Conservation (phyloP, 2,888 invertebrate species). For the Pyralis farinalis region DNA sequence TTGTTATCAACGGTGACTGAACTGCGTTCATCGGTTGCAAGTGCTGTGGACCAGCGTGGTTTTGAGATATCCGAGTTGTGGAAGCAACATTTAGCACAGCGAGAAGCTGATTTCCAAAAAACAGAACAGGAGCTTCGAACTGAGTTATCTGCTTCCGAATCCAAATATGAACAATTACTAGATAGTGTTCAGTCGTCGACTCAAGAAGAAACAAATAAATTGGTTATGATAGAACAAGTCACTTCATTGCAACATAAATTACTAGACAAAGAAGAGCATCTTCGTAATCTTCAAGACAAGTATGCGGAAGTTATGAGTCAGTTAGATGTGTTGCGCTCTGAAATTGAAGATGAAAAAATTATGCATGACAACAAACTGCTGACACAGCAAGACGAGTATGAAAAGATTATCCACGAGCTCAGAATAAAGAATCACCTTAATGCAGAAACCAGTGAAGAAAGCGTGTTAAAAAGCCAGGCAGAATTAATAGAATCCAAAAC, state of each 20-base stretch:
- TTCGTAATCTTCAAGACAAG: constrained; percentile 59
- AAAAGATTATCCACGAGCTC: constrained; percentile 54
- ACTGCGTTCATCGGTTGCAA: constrained; percentile 65
- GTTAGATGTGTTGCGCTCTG: constrained; percentile 63
- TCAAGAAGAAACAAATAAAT: constrained; percentile 69
- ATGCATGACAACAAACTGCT: constrained; percentile 64
- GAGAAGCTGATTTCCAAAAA: constrained; percentile 82
- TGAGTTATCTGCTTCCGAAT: constrained; percentile 74
- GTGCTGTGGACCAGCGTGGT: constrained; percentile 84
- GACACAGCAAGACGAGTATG: constrained; percentile 68
- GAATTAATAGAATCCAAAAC: constrained; percentile 41
- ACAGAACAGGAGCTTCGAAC: constrained; percentile 70
- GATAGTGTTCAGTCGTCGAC: constrained; percentile 67
- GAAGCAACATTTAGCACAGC: constrained; percentile 84
- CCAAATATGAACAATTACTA: constrained; percentile 67
- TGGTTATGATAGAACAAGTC: constrained; percentile 61
- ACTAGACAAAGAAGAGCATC: constrained; percentile 67
- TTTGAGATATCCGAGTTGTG: constrained; percentile 85
- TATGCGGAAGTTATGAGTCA: constrained; percentile 62
- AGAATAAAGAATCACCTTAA: constrained; percentile 37
- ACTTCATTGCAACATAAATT: constrained; percentile 63
- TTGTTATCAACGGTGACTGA: constrained; percentile 68
- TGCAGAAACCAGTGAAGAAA: constrained; percentile 34
- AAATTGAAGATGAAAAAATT: constrained; percentile 70
- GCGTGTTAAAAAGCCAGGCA: constrained; percentile 37